Evolutionary conservation across 2,797 vertebrate genomes (phyloP).

Genomic region (Cossypha polioptera): DNA sequence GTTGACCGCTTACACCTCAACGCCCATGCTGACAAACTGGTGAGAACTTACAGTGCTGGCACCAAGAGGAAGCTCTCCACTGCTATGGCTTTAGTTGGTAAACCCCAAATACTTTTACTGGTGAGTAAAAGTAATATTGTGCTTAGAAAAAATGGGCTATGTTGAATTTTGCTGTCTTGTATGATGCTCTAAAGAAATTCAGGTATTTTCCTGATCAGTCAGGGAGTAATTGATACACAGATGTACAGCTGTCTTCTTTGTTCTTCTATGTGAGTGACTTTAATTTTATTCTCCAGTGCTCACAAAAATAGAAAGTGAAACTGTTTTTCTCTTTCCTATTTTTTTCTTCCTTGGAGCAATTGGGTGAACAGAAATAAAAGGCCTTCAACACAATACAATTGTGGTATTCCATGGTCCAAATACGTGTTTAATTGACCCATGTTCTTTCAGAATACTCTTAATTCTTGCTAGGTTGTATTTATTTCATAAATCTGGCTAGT

Average conservation of each 20-base stretch:
- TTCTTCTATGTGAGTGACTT: neutral
- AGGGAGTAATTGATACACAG: neutral
- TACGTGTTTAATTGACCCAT: neutral
- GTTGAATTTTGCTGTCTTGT: neutral
- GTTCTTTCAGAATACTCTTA: neutral
- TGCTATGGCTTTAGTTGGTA: conserved; percentile 75
- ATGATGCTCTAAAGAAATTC: neutral
- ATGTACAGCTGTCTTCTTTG: neutral
- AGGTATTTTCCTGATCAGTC: neutral
- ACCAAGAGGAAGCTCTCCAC: conserved; percentile 75
- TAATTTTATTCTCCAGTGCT: neutral
- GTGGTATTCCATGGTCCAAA: neutral
- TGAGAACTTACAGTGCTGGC: conserved; percentile 73
- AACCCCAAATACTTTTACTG: conserved; percentile 75
- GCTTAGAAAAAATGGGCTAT: neutral
- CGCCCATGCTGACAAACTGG: conserved; percentile 48
- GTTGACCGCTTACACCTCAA: conserved; percentile 55
- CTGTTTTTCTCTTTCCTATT: fast-evolving
- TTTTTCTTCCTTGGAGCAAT: neutral
- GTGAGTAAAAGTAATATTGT: conserved; percentile 40
- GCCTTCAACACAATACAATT: neutral
- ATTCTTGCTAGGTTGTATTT: neutral
- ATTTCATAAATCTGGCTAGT: neutral
- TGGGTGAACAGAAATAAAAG: neutral
- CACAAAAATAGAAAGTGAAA: neutral